Percentiles rank a stretch among this genome's conserved stretches.
phyloP scores from a whole-genome alignment of 1,140 invertebrate genomes.

The Drosophila sproati region DNA sequence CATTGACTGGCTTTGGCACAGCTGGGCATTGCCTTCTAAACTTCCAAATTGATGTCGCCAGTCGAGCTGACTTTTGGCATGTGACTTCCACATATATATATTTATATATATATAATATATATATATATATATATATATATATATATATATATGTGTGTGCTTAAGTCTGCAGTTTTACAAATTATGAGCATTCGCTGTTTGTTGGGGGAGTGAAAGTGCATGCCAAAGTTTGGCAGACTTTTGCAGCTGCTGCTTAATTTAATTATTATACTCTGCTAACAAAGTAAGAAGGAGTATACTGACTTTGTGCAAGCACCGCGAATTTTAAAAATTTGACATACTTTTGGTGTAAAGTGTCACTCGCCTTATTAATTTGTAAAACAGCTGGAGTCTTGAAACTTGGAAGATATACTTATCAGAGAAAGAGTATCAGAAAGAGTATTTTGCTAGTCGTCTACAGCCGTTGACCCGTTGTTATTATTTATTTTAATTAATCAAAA shows the following conservation, averaged over 20 bases:
- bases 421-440: too few relatives aligned
- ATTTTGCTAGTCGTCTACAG: too few relatives aligned
- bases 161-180: constrained; percentile 9
- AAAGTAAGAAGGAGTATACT: too few relatives aligned
- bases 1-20: constrained; percentile 47
- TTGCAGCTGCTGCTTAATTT: constrained; percentile 9
- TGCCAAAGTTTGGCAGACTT: constrained; percentile 10
- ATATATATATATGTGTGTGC: background rate
- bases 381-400: too few relatives aligned
- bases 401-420: too few relatives aligned
- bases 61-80: constrained; percentile 58
- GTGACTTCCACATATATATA: constrained; percentile 18
- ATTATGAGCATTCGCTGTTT: constrained; percentile 41
- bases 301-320: too few relatives aligned
- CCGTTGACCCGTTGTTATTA: background rate
- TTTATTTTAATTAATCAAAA: constrained; percentile 38
- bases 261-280: constrained; percentile 1
- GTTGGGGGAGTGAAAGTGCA: constrained; percentile 48
- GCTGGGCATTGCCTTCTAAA: constrained; percentile 36
- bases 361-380: too few relatives aligned
- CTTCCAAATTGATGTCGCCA: constrained; percentile 36
- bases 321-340: too few relatives aligned
- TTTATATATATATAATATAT: background rate
- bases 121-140: constrained; percentile 3
- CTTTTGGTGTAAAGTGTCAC: too few relatives aligned